Evolutionary conservation across 2,113 vertebrate genomes (phyloP).

Genomic region (Vulpes lagopus): DNA sequence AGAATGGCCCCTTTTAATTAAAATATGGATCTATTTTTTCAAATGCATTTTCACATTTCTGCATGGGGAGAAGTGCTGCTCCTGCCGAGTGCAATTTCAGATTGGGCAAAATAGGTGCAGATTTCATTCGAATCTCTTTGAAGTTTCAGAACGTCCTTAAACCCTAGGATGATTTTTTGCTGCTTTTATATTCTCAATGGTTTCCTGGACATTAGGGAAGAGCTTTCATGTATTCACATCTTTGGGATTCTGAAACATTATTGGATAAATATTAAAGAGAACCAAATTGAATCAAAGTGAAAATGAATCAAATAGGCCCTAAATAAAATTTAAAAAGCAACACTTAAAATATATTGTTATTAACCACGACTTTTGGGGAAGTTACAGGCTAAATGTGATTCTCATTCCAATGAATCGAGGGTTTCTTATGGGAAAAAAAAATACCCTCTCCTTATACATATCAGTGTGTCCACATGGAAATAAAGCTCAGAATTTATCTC

Average conservation of each 20-base stretch:
- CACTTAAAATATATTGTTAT: constrained; percentile 67
- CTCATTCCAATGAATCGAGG: constrained; percentile 14
- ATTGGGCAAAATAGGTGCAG: constrained; percentile 47
- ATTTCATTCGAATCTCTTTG: constrained; percentile 72
- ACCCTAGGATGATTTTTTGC: constrained; percentile 60
- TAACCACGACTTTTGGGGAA: constrained; percentile 54
- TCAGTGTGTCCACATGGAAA: neutral
- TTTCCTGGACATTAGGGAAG: constrained; percentile 69
- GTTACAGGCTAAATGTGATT: constrained; percentile 30
- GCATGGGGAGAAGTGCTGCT: constrained; percentile 53
- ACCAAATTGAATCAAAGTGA: constrained; percentile 76
- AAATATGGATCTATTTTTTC: constrained; percentile 72
- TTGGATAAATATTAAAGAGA: constrained; percentile 80
- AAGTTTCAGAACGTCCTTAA: constrained; percentile 71
- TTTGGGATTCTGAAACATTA: constrained; percentile 66
- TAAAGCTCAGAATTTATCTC: neutral
- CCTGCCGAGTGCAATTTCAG: constrained; percentile 72
- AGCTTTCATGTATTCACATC: constrained; percentile 75
- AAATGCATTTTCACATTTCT: constrained; percentile 69
- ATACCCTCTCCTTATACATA: neutral
- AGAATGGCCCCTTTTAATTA: constrained; percentile 80
- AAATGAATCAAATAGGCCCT: constrained; percentile 72
- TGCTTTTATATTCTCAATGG: constrained; percentile 74
- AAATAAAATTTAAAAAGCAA: constrained; percentile 66
- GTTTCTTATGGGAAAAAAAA: neutral